A percentile compares a stretch with the other conserved stretches of the same genome.
Conservation (phyloP, 2,797 vertebrate species). For the Triplophysa yarkandensis region DNA sequence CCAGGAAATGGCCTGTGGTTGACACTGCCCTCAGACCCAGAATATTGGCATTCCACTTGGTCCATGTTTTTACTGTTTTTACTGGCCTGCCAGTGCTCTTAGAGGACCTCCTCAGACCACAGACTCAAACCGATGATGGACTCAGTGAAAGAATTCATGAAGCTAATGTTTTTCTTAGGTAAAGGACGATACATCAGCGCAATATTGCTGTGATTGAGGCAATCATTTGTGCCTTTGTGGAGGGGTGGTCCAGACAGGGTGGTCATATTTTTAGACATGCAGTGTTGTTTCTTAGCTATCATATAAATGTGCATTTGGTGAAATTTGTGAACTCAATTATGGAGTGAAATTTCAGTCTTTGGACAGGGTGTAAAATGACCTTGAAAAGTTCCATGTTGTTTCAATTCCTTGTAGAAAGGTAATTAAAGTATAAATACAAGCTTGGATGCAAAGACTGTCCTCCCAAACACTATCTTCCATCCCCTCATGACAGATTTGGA, state of each 20-base stretch:
- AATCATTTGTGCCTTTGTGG: constrained; percentile 42
- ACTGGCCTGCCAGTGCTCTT: constrained; percentile 54
- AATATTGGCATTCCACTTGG: constrained; percentile 61
- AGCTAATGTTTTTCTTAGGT: constrained; percentile 55
- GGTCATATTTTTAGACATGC: constrained; percentile 44
- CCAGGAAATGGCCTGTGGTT: constrained; percentile 74
- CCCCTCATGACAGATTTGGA: constrained; percentile 31
- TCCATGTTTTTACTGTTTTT: constrained; percentile 71
- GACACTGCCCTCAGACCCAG: constrained; percentile 60
- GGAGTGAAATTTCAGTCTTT: not conserved
- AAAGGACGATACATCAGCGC: constrained; percentile 42
- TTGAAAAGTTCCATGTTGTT: not conserved
- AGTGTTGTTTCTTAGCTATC: constrained; percentile 49
- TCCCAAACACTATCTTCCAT: constrained; percentile 20
- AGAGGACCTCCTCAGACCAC: constrained; percentile 54
- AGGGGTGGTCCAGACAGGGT: constrained; percentile 32
- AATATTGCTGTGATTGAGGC: constrained; percentile 30
- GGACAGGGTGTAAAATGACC: not conserved
- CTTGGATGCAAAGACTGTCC: constrained; percentile 6
- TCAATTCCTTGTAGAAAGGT: constrained; percentile 7
- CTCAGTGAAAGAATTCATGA: constrained; percentile 40
- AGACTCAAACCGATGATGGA: constrained; percentile 48
- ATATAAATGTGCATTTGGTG: constrained; percentile 44
- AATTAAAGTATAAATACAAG: constrained; percentile 15
- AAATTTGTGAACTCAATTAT: constrained; percentile 7